Conservation (phyloP, 2,797 vertebrate species). For the Cheirogaleus major region DNA sequence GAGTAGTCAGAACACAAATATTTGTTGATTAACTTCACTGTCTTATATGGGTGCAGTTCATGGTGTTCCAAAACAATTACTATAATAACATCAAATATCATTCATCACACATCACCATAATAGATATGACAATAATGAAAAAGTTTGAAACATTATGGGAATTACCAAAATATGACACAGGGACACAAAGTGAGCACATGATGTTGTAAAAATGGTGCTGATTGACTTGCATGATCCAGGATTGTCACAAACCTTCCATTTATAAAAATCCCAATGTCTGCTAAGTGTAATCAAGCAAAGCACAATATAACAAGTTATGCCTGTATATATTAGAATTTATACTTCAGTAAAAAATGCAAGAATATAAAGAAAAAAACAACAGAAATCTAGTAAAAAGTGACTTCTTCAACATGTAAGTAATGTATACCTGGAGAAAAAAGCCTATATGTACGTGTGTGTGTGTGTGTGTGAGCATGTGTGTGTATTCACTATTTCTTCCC, state of each 20-base stretch:
- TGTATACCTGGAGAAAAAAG: neutral
- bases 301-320: neutral
- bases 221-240: neutral
- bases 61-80: neutral
- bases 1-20: neutral
- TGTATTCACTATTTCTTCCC: neutral
- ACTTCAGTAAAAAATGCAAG: conserved; percentile 14
- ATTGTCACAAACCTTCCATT: neutral
- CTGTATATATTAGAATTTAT: neutral
- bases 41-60: neutral
- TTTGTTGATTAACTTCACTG: neutral
- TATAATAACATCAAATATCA: neutral
- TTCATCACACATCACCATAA: neutral
- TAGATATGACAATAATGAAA: neutral
- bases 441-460: neutral
- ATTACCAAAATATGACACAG: neutral
- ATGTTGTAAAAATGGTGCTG: neutral
- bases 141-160: neutral
- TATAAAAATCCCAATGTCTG: neutral
- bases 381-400: neutral
- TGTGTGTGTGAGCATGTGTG: too few species aligned
- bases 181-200: neutral
- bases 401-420: neutral
- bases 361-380: neutral
- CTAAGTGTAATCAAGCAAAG: neutral